Evolutionary conservation across 2,113 vertebrate species (phyloP).

Genomic region (Pterocles gutturalis): DNA sequence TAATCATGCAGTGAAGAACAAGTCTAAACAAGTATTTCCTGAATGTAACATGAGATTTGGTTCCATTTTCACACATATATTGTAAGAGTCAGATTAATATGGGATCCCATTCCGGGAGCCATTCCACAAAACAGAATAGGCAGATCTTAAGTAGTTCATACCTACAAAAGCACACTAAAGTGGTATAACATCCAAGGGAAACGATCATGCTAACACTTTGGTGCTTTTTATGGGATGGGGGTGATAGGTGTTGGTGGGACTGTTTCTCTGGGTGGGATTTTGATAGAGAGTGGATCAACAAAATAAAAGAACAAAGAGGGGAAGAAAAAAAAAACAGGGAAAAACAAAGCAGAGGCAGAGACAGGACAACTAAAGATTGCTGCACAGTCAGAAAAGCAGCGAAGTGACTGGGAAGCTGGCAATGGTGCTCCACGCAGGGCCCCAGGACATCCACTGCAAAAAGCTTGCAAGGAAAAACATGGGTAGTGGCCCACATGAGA

Average conservation of each 20-base stretch:
- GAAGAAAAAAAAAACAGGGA: not conserved
- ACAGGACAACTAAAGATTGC: not conserved
- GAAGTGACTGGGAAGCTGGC: not conserved
- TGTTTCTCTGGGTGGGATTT: not conserved
- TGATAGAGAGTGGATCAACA: not conserved
- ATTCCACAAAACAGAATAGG: not conserved
- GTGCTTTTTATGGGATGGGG: not conserved
- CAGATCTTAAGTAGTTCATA: not conserved
- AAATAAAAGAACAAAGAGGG: not conserved
- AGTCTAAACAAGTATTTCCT: not conserved
- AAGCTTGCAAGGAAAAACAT: not conserved
- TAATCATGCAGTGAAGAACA: conserved; percentile 11
- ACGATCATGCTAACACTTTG: not conserved
- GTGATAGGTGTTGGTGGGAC: not conserved
- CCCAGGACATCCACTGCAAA: not conserved
- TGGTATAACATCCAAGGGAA: not conserved
- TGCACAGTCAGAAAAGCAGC: not conserved
- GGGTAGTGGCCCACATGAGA: not conserved
- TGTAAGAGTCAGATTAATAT: not conserved
- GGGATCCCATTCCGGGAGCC: not conserved
- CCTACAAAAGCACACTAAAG: not conserved
- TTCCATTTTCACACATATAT: not conserved
- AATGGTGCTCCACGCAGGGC: not conserved
- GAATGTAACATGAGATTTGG: not conserved
- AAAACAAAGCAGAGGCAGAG: not conserved